phyloP scores from a whole-genome alignment of 1,140 invertebrate species.

The Yoshiicerus persimilis region DNA sequence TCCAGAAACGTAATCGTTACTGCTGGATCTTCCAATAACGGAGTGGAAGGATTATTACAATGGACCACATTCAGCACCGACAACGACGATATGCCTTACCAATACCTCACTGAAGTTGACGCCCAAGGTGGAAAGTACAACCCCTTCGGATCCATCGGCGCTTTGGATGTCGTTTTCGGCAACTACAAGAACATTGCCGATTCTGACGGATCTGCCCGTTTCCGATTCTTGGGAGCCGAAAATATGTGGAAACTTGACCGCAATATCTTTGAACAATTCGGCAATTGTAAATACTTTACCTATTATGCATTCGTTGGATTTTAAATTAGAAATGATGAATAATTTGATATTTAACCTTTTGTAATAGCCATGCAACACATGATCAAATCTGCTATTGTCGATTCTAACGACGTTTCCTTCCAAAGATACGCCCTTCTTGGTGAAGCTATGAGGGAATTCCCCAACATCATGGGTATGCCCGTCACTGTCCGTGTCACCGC shows the following conservation, averaged over 20 bases:
- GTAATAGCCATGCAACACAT: neutral
- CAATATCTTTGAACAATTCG: neutral
- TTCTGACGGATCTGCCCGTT: neutral
- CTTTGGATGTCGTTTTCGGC: neutral
- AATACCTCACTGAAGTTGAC: neutral
- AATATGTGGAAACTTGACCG: neutral
- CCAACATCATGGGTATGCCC: constrained; percentile 44
- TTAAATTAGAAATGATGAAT: neutral
- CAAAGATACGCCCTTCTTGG: constrained; percentile 32
- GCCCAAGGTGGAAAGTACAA: neutral
- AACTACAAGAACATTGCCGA: neutral
- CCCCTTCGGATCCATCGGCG: too few relatives aligned
- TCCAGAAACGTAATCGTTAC: neutral
- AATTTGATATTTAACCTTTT: neutral
- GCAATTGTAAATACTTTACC: neutral
- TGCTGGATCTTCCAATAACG: neutral
- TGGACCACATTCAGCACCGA: neutral
- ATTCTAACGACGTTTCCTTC: constrained; percentile 23
- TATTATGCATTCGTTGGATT: neutral
- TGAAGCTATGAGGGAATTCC: constrained; percentile 32
- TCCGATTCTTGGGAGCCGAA: neutral
- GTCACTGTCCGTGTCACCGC: constrained; percentile 26
- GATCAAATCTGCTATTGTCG: neutral
- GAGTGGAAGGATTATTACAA: neutral
- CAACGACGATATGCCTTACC: neutral